Conservation (phyloP, 2,797 vertebrate genomes). For the Rhinatrema bivittatum region DNA sequence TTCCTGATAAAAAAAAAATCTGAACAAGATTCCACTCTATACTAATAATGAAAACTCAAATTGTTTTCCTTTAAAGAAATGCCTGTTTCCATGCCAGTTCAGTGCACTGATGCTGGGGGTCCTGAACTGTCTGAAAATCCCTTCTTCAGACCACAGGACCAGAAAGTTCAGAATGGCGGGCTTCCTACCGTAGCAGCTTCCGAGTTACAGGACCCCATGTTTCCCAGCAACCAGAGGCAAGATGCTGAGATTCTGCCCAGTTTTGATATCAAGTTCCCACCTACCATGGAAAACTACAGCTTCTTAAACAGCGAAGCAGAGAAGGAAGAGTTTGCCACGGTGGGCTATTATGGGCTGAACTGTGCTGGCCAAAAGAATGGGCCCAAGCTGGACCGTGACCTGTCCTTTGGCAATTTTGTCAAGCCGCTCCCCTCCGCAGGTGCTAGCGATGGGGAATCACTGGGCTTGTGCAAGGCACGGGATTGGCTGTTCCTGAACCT, state of each 20-base stretch:
- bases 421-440: accelerated
- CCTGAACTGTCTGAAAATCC: neutral
- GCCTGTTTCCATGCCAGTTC: constrained; percentile 38
- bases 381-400: neutral
- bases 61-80: constrained; percentile 16
- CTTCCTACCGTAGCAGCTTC: accelerated
- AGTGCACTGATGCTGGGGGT: constrained; percentile 30
- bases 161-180: neutral
- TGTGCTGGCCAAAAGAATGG: neutral
- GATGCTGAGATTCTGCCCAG: neutral
- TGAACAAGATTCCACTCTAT: too few relatives aligned
- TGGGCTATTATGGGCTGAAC: accelerated
- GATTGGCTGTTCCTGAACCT: accelerated
- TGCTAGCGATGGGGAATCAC: neutral
- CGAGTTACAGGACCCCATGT: neutral
- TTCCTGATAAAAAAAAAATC: too few relatives aligned
- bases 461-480: neutral
- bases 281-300: neutral
- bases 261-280: neutral
- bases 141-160: neutral
- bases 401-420: neutral
- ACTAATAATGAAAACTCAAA: too few relatives aligned
- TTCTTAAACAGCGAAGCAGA: constrained; percentile 30
- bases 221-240: accelerated
- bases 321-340: constrained; percentile 3